phyloP scores from a whole-genome alignment of 2,797 vertebrate genomes.

The Chelonia mydas region DNA sequence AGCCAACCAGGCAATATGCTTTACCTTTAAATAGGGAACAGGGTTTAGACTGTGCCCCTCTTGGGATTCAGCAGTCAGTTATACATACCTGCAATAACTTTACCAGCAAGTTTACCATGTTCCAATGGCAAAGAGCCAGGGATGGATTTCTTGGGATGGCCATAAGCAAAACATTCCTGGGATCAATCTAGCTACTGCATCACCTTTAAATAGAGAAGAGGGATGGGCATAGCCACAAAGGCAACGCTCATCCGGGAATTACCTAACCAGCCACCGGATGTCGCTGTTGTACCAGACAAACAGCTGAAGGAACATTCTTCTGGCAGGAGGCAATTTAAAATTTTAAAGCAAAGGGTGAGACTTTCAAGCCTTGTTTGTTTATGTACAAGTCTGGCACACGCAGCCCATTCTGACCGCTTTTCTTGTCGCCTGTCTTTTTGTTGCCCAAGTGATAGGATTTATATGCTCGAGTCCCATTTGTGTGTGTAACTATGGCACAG shows the following conservation, averaged over 20 bases:
- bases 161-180: neutral
- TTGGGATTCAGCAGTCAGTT: neutral
- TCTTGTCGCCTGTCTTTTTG: neutral
- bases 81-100: neutral
- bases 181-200: neutral
- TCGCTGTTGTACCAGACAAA: neutral
- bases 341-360: neutral
- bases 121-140: neutral
- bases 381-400: neutral
- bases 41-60: neutral
- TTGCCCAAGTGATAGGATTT: neutral
- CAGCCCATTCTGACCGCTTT: neutral
- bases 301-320: neutral
- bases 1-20: neutral
- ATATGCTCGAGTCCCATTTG: neutral
- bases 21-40: neutral
- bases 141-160: neutral
- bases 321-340: neutral
- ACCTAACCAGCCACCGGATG: neutral
- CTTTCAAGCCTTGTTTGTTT: neutral
- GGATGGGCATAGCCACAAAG: neutral
- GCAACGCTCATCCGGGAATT: neutral
- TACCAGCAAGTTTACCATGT: neutral
- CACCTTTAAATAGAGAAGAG: neutral
- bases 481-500: neutral